These are phyloP conservation scores for Parthenolecanium corni DNA, from an alignment of 2,888 invertebrate species.

Conservation along the genomic window DNA sequence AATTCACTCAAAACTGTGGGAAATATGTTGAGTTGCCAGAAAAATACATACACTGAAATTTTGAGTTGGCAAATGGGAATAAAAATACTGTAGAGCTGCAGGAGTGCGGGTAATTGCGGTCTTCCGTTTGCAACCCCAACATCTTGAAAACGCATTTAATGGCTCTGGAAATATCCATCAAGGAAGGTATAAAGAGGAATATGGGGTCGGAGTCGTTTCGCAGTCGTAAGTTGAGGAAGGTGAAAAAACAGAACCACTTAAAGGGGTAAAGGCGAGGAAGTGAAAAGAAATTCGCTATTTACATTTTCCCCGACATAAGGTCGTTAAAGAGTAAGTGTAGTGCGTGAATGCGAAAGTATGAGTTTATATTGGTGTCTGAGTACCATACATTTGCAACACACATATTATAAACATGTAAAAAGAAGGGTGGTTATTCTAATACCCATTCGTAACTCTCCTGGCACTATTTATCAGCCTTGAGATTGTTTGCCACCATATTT, in stretches of 20 bases:
- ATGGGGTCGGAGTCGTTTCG: no score
- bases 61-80: no score
- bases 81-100: no score
- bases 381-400: no score
- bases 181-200: neutral
- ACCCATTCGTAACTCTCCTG: constrained; percentile 10
- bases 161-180: constrained; percentile 11
- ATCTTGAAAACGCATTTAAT: constrained; percentile 15
- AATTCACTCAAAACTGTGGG: no score
- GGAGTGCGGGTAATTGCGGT: no score
- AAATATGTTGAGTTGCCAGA: no score
- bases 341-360: neutral
- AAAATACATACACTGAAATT: no score
- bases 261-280: constrained; percentile 3
- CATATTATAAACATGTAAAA: no score
- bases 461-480: constrained; percentile 17
- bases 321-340: constrained; percentile 1
- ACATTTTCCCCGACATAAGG: constrained; percentile 18
- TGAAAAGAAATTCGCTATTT: constrained; percentile 12
- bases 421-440: neutral
- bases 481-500: neutral
- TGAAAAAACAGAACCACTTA: no score
- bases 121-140: neutral
- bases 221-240: no score
- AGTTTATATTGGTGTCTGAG: constrained; percentile 3